A percentile compares a stretch with the other conserved stretches of the same genome.
phyloP scores from a whole-genome alignment of 2,888 invertebrate species.

The Barypeithes pellucidus region DNA sequence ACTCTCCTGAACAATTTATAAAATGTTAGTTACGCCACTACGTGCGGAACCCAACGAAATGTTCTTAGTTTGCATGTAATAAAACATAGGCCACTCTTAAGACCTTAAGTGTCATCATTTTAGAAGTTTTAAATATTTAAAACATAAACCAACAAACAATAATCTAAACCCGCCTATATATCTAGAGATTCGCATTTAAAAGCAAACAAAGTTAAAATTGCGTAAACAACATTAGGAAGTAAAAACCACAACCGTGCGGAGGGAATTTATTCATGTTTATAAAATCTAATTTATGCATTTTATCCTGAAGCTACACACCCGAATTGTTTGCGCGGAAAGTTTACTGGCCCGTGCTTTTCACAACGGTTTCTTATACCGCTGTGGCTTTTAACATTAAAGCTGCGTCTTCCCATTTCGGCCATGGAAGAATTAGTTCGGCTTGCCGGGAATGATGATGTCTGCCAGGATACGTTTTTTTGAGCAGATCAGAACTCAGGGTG shows the following conservation, averaged over 20 bases:
- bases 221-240: slow-evolving; percentile 56
- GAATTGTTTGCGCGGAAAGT: slow-evolving; percentile 63
- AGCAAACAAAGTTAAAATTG: slow-evolving; percentile 57
- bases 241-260: slow-evolving; percentile 59
- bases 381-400: slow-evolving; percentile 24
- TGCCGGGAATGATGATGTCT: too few relatives aligned
- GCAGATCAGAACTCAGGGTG: too few relatives aligned
- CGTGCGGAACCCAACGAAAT: too few relatives aligned
- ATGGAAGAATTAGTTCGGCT: background rate
- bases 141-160: slow-evolving; percentile 22
- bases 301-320: slow-evolving; percentile 61
- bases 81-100: too few relatives aligned
- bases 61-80: too few relatives aligned
- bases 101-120: background rate
- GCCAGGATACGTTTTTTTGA: too few relatives aligned
- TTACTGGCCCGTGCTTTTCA: slow-evolving; percentile 54
- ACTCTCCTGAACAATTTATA: too few relatives aligned
- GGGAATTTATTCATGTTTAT: slow-evolving; percentile 62
- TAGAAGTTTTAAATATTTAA: background rate
- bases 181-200: slow-evolving; percentile 45
- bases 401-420: slow-evolving; percentile 4
- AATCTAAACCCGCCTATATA: slow-evolving; percentile 22
- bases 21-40: too few relatives aligned
- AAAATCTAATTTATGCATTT: slow-evolving; percentile 64
- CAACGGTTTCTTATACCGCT: slow-evolving; percentile 31